A percentile compares a stretch with the other conserved stretches of the same genome.
Evolutionary conservation across 2,797 vertebrate species (phyloP).

Genomic region (Ateles fusciceps): DNA sequence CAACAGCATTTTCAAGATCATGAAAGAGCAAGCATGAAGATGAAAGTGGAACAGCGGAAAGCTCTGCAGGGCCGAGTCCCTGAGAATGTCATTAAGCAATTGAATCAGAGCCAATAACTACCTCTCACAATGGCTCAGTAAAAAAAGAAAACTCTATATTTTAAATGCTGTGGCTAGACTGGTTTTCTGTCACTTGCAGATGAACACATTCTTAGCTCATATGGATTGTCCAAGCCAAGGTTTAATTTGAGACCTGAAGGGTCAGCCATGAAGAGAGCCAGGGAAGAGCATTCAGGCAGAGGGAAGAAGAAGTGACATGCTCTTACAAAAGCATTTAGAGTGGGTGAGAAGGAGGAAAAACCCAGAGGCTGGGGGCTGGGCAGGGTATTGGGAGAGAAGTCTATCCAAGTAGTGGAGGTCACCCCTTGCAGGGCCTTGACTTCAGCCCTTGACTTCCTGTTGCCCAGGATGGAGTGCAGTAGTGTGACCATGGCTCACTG

Average conservation of each 20-base stretch:
- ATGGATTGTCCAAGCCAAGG: neutral
- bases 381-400: fast-evolving
- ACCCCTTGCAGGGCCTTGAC: too few species aligned
- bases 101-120: neutral
- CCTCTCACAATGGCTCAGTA: neutral
- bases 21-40: neutral
- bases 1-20: neutral
- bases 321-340: neutral
- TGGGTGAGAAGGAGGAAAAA: neutral
- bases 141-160: neutral
- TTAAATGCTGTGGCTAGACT: neutral
- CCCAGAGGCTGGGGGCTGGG: too few species aligned
- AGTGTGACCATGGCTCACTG: neutral
- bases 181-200: neutral
- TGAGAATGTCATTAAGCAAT: neutral
- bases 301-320: neutral
- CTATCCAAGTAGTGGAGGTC: neutral
- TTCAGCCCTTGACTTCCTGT: neutral
- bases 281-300: neutral
- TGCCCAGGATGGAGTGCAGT: neutral
- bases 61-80: neutral
- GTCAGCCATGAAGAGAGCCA: neutral
- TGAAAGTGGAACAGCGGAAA: neutral
- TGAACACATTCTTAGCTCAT: neutral
- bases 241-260: neutral